Base-by-base conservation (phyloP, 2,888 invertebrate genomes). In the Eulithis testata region DNA sequence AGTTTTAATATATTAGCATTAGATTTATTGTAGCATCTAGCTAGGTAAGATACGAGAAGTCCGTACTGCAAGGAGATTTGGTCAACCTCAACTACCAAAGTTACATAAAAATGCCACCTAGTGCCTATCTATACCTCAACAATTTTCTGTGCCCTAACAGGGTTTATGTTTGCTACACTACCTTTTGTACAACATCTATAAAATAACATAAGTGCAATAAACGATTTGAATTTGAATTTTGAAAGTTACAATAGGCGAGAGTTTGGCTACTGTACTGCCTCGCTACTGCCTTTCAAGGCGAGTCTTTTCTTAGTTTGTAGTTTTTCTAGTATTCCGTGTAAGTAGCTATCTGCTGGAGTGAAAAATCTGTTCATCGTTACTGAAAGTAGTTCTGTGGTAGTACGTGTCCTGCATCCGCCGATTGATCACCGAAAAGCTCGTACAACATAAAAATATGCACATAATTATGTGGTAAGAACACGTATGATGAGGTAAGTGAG, bases 401-500 rank as follows among this genome's bases (percentile, higher is more conserved):
- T 73, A 75, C 77, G 76, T 77, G 75, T 68, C 70, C 73, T 78
- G 76, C 74, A 74, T 81, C 72, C 73, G 47, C 58, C 58, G 63
- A 68, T 51, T 52, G 65, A 73, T 65, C 68, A 61, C 66, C 62
- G 55, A 57, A 59, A 69, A 60, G 56, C 52, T 45, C 60, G 51
- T 53, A 56, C 51, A 55, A 53, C 52, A 51, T 51, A 49, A 65
- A 65, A 45, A 45, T 73, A 74, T 71, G 68, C 66, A 68, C 70
- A 70, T 70, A 70, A 73, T 71, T 63, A 71, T 62, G 65, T 64
- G 64, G 60, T 51, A 62, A 60, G 62, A 56, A 60, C 68, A 63
- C 57, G 60, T 66, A 56, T 56, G 58, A 58, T 69, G 66, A 67
- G 63, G 60, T 67, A 67, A 66, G 60, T 66, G 62, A 60, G 45